Evolutionary conservation across 2,888 invertebrate genomes (phyloP).

Genomic region (Dynastes maya): DNA sequence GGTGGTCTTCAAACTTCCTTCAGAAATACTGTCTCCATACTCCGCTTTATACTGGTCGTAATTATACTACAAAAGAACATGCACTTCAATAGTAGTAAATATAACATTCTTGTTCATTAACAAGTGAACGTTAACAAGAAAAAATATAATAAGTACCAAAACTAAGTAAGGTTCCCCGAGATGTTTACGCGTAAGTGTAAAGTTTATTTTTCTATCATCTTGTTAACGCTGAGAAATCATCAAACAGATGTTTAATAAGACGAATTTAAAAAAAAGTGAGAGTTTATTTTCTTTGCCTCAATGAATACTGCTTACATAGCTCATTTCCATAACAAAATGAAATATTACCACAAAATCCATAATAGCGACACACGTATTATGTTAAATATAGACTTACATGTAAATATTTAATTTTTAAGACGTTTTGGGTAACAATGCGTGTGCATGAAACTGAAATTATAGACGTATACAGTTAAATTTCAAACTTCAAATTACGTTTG

Average conservation of each 20-base stretch:
- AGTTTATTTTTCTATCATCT: constrained; percentile 14
- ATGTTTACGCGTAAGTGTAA: neutral
- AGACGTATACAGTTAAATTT: too few relatives aligned
- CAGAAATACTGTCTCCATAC: constrained; percentile 73
- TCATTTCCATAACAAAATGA: neutral
- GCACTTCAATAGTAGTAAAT: neutral
- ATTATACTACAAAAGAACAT: constrained; percentile 62
- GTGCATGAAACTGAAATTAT: too few relatives aligned
- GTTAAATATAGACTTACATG: neutral
- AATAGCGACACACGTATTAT: neutral
- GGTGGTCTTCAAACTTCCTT: constrained; percentile 67
- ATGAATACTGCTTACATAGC: neutral
- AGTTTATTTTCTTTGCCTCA: constrained; percentile 21
- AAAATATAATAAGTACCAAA: neutral
- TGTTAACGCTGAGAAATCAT: neutral
- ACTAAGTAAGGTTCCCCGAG: neutral
- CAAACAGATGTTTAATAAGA: neutral
- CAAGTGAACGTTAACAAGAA: neutral
- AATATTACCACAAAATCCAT: neutral
- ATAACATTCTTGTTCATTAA: neutral
- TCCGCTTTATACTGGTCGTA: constrained; percentile 69
- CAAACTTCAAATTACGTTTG: too few relatives aligned
- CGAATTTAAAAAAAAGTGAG: constrained; percentile 16
- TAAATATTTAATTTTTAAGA: too few relatives aligned
- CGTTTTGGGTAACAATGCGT: too few relatives aligned